A percentile compares a stretch with the other conserved stretches of the same genome.
Evolutionary conservation across 2,113 vertebrate species (phyloP).

Genomic region (Candoia aspera): DNA sequence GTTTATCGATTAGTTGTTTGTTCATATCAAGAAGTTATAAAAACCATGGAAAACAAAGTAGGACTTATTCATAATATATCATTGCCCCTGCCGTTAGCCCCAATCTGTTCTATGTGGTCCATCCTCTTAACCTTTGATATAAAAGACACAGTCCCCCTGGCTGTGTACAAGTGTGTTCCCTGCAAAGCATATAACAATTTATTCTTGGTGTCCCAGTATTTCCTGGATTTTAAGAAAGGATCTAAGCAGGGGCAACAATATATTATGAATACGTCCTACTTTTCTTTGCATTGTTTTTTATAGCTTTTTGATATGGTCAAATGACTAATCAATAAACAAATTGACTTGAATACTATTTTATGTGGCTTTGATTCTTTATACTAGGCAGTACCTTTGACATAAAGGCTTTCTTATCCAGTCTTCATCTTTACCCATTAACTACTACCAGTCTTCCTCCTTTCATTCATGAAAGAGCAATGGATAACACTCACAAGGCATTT

Average conservation of each 20-base stretch:
- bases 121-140: neutral
- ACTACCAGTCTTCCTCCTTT: neutral
- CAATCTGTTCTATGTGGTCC: neutral
- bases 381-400: neutral
- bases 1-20: neutral
- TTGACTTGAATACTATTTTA: neutral
- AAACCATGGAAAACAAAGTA: neutral
- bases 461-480: neutral
- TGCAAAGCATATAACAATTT: neutral
- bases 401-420: neutral
- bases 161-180: neutral
- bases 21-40: neutral
- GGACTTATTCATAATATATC: neutral
- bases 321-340: neutral
- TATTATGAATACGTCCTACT: neutral
- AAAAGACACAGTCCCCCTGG: neutral
- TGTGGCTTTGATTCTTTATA: neutral
- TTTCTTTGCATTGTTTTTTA: neutral
- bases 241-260: neutral
- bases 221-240: neutral
- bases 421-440: neutral
- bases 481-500: constrained; percentile 1
- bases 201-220: neutral
- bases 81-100: neutral
- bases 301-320: neutral